A percentile compares a stretch with the other conserved stretches of the same genome.
phyloP scores from a whole-genome alignment of 1,140 invertebrate genomes.

The Teleopsis dalmanni region DNA sequence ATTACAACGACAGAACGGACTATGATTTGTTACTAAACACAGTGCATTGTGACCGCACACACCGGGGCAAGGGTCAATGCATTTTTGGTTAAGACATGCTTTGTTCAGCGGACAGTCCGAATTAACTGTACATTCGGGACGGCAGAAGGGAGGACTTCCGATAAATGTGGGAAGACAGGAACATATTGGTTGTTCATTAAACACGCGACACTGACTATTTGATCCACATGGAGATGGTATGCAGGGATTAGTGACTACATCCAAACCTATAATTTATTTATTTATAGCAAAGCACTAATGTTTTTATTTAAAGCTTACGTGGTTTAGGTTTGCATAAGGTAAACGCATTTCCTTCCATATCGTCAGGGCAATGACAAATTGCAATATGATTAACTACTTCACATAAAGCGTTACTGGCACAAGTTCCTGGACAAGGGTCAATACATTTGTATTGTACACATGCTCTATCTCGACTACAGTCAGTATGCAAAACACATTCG shows the following conservation, averaged over 20 bases:
- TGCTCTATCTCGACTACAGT: conserved; percentile 64
- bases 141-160: conserved; percentile 69
- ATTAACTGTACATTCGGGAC: conserved; percentile 58
- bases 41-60: conserved; percentile 54
- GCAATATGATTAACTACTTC: conserved; percentile 72
- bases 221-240: conserved; percentile 58
- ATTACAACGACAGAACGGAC: conserved; percentile 55
- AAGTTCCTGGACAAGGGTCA: conserved; percentile 68
- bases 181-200: conserved; percentile 57
- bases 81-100: conserved; percentile 62
- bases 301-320: conserved; percentile 47
- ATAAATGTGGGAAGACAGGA: conserved; percentile 62
- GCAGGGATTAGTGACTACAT: conserved; percentile 48
- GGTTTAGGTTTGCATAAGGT: conserved; percentile 54
- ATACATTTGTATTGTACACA: conserved; percentile 67
- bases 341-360: conserved; percentile 71
- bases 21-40: conserved; percentile 56
- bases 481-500: conserved; percentile 75
- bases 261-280: conserved; percentile 53
- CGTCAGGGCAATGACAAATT: conserved; percentile 60
- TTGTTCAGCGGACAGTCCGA: conserved; percentile 60
- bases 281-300: conserved; percentile 21
- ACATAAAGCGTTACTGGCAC: conserved; percentile 64
- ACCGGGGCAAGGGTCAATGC: conserved; percentile 64
- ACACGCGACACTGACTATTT: conserved; percentile 63